Conservation (phyloP, 2,888 invertebrate species). For the Chrysolina haemoptera region DNA sequence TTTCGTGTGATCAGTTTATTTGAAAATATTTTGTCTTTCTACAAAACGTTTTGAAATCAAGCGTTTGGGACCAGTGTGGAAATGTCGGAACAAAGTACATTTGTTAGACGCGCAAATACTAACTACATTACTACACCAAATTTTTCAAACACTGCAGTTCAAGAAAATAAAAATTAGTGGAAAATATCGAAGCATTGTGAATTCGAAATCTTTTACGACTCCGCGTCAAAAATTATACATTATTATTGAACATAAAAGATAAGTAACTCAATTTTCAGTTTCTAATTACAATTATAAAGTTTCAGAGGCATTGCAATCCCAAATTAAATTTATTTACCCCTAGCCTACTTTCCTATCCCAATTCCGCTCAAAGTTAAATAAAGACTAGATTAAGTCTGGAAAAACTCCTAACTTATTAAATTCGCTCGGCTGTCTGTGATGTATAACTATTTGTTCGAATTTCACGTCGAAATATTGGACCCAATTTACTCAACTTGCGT, state of each 20-base stretch:
- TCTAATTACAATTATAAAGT: background rate
- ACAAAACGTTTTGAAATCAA: too few species aligned
- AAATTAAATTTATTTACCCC: background rate
- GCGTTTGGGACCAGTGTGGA: too few species aligned
- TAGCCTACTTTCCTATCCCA: background rate
- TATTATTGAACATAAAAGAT: background rate
- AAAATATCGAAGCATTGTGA: too few species aligned
- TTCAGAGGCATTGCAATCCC: background rate
- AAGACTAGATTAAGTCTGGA: background rate
- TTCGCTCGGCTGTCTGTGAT: background rate
- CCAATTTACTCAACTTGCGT: background rate
- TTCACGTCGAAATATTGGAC: background rate
- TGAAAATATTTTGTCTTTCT: too few species aligned
- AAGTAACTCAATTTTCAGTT: background rate
- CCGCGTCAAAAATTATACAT: too few species aligned
- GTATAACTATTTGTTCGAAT: background rate
- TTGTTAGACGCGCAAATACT: too few species aligned
- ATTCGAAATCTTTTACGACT: too few species aligned
- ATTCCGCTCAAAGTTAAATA: background rate
- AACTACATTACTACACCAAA: slow-evolving; percentile 4
- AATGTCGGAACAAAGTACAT: too few species aligned
- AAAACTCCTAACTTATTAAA: slow-evolving; percentile 3
- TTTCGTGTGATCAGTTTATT: too few species aligned
- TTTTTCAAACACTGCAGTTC: too few species aligned
- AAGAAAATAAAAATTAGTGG: too few species aligned